These are phyloP conservation scores for Urocitellus parryii DNA, from an alignment of 2,113 vertebrate species.

Conservation along the genomic window DNA sequence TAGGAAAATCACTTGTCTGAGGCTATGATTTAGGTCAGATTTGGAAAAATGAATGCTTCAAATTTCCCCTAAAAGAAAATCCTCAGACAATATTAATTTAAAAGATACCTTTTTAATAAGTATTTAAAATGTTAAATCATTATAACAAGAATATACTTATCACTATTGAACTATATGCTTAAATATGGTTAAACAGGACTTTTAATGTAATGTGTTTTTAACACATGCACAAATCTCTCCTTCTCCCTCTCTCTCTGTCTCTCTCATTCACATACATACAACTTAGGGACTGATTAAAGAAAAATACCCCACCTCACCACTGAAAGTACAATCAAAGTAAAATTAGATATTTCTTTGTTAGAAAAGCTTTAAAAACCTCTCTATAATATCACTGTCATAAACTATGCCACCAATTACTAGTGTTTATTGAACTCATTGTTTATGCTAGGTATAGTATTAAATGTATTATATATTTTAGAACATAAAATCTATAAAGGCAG, in stretches of 20 bases:
- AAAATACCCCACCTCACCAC: neutral
- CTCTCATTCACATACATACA: neutral
- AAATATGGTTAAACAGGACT: neutral
- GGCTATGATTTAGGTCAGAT: neutral
- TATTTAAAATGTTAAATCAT: slow-evolving; percentile 41
- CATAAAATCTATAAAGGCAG: neutral
- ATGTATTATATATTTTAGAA: neutral
- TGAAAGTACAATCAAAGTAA: slow-evolving; percentile 40
- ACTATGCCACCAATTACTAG: neutral
- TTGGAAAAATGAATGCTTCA: slow-evolving; percentile 31
- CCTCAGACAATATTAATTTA: slow-evolving; percentile 15
- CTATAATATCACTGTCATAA: neutral
- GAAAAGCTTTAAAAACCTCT: slow-evolving; percentile 24
- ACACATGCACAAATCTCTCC: neutral
- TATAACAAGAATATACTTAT: slow-evolving; percentile 3
- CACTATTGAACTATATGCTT: neutral
- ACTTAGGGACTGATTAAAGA: slow-evolving; percentile 19
- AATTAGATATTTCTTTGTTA: slow-evolving; percentile 32
- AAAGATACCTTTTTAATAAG: slow-evolving; percentile 1
- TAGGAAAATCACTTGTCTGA: slow-evolving; percentile 37
- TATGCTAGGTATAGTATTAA: neutral
- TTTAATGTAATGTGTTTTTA: neutral
- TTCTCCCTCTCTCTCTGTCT: too few species aligned
- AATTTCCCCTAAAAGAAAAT: slow-evolving; percentile 39
- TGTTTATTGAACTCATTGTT: neutral